phyloP scores from a whole-genome alignment of 2,113 vertebrate species.

The Chionodraco myersi region DNA sequence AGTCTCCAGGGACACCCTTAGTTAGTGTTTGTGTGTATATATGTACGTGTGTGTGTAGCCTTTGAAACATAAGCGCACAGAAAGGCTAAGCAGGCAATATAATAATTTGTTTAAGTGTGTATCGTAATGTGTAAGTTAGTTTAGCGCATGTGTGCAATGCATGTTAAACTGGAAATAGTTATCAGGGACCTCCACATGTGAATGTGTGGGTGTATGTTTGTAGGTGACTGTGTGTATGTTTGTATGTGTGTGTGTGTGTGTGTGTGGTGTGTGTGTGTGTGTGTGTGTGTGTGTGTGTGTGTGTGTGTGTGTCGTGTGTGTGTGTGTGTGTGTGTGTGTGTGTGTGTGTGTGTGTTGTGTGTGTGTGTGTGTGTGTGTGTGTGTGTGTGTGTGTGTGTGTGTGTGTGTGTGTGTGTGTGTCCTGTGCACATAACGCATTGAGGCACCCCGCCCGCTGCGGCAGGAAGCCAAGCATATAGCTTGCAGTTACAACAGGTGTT shows the following conservation, averaged over 20 bases:
- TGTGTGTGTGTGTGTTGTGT: slow-evolving; percentile 5
- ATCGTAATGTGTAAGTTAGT: neutral
- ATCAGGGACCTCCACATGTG: slow-evolving; percentile 12
- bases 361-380: slow-evolving; percentile 18
- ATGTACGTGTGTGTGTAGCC: neutral
- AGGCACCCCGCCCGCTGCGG: slow-evolving; percentile 55
- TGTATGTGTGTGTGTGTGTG: slow-evolving; percentile 2
- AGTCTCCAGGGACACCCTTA: slow-evolving; percentile 81
- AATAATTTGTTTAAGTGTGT: neutral
- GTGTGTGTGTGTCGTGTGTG: slow-evolving; percentile 14
- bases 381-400: slow-evolving; percentile 10
- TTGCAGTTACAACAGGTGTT: slow-evolving; percentile 79
- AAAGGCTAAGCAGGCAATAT: neutral
- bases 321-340: neutral
- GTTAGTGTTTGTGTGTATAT: slow-evolving; percentile 13
- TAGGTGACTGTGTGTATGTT: neutral
- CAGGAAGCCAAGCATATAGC: slow-evolving; percentile 76
- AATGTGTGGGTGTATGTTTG: slow-evolving; percentile 3
- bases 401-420: neutral
- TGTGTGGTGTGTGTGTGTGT: slow-evolving; percentile 14
- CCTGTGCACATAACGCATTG: slow-evolving; percentile 31
- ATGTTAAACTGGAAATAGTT: slow-evolving; percentile 6
- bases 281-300: slow-evolving; percentile 10
- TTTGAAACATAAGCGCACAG: slow-evolving; percentile 12
- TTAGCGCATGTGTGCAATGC: neutral